Evolutionary conservation across 1,140 invertebrate genomes (phyloP).

Genomic region (Nymphalis io): DNA sequence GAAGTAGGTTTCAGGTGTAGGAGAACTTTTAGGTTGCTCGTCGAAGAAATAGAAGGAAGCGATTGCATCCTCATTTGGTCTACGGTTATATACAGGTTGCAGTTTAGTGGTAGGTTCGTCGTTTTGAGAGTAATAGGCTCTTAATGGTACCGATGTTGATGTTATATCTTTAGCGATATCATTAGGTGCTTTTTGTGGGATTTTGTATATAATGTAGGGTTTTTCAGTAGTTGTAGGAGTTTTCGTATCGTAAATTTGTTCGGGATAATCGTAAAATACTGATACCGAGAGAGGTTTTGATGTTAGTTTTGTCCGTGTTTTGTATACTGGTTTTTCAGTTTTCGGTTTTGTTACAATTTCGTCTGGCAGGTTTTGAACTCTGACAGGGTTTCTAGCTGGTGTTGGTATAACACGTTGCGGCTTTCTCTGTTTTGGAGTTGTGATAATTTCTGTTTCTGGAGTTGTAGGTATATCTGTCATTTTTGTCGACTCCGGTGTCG

Average conservation of each 20-base stretch:
- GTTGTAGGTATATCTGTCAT: constrained; percentile 74
- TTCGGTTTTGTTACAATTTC: constrained; percentile 64
- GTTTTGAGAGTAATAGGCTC: constrained; percentile 82
- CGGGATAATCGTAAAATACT: constrained; percentile 69
- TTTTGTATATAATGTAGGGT: constrained; percentile 77
- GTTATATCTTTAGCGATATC: constrained; percentile 66
- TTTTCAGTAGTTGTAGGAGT: constrained; percentile 69
- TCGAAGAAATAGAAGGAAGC: constrained; percentile 83
- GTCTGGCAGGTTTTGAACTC: constrained; percentile 64
- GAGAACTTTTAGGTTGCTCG: constrained; percentile 76
- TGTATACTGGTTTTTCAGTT: constrained; percentile 71
- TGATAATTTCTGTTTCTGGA: constrained; percentile 56
- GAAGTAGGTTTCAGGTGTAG: constrained; percentile 63
- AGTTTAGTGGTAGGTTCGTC: constrained; percentile 79
- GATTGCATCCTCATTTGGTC: constrained; percentile 74
- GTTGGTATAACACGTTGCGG: constrained; percentile 55
- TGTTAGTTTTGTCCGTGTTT: constrained; percentile 73
- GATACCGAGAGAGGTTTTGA: constrained; percentile 76
- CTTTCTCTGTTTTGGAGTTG: constrained; percentile 63
- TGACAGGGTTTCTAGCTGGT: constrained; percentile 60
- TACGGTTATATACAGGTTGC: constrained; percentile 73
- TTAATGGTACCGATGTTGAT: constrained; percentile 82
- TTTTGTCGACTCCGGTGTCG: constrained; percentile 61
- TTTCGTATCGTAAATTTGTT: constrained; percentile 69
- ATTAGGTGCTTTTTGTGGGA: constrained; percentile 65